A percentile compares a stretch with the other conserved stretches of the same genome.
Evolutionary conservation across 2,113 vertebrate species (phyloP).

Genomic region (Platycercus adscitus): DNA sequence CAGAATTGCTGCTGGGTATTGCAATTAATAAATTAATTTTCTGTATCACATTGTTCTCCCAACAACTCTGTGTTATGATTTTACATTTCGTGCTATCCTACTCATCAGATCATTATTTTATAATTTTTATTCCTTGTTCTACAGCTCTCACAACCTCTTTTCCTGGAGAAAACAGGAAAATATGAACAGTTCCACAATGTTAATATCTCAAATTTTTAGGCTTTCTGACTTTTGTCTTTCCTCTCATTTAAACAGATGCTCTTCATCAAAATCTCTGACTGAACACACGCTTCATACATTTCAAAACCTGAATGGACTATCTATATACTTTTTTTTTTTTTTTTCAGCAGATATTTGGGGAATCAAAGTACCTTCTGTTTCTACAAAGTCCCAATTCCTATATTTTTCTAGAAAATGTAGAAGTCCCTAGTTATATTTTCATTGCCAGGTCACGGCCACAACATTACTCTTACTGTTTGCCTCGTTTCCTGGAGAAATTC

Average conservation of each 20-base stretch:
- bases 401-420: neutral
- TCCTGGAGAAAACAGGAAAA: neutral
- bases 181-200: neutral
- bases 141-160: neutral
- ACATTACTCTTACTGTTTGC: neutral
- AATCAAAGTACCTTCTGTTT: neutral
- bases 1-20: neutral
- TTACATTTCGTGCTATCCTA: neutral
- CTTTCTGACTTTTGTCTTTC: neutral
- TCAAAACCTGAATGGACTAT: neutral
- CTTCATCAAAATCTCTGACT: neutral
- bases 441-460: rapidly evolving
- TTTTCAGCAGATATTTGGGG: neutral
- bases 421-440: neutral
- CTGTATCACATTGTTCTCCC: neutral
- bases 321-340: neutral
- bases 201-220: neutral
- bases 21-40: neutral
- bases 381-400: neutral
- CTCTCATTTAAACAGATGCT: neutral
- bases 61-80: neutral
- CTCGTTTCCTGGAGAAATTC: neutral
- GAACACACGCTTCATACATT: neutral
- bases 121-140: neutral
- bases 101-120: neutral